Conservation (phyloP, 2,797 vertebrate genomes). For the Monodelphis domestica region DNA sequence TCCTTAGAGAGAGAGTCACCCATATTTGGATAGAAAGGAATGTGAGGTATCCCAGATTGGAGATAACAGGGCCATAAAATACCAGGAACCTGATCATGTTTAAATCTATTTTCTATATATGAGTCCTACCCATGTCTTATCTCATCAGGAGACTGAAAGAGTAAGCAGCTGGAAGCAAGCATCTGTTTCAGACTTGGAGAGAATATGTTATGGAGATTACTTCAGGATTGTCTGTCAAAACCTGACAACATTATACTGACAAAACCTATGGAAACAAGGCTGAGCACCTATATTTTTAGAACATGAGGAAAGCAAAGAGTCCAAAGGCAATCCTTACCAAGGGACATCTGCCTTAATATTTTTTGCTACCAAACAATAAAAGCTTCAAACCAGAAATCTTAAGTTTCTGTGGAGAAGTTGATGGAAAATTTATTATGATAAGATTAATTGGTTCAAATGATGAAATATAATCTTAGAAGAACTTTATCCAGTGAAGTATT, state of each 20-base stretch:
- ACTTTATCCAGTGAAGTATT: not conserved
- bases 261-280: not conserved
- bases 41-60: not conserved
- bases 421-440: not conserved
- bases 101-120: not conserved
- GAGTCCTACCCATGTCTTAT: not conserved
- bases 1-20: not conserved
- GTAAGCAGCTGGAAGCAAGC: not conserved
- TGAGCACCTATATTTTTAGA: not conserved
- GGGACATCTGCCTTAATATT: not conserved
- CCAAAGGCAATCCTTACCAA: not conserved
- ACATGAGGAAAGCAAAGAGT: constrained; percentile 1
- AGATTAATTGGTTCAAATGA: constrained; percentile 11
- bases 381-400: constrained; percentile 6
- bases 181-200: not conserved
- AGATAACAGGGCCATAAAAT: not conserved
- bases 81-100: not conserved
- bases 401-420: not conserved
- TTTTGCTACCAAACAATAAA: not conserved
- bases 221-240: not conserved
- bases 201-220: not conserved
- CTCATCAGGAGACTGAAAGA: not conserved
- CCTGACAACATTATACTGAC: no score
- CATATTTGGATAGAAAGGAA: not conserved
- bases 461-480: not conserved